phyloP scores from a whole-genome alignment of 1,140 invertebrate species.

The Rhagoletis zephyria region DNA sequence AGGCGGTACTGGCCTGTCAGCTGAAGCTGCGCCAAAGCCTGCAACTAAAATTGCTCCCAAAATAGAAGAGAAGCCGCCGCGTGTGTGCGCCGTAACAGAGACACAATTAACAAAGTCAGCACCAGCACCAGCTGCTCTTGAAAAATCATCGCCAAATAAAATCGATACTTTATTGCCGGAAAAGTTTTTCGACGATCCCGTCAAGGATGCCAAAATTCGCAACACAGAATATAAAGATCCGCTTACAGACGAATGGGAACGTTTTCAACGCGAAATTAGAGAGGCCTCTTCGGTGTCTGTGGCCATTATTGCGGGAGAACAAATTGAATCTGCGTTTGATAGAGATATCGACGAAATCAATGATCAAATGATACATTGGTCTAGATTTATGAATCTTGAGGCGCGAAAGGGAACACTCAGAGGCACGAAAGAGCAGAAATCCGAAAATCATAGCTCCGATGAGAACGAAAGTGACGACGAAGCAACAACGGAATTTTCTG shows the following conservation, averaged over 20 bases:
- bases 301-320: conserved; percentile 91
- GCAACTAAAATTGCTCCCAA: conserved; percentile 78
- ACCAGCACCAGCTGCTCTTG: conserved; percentile 66
- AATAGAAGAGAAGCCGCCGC: not conserved
- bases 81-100: not conserved
- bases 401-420: conserved; percentile 16
- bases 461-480: conserved; percentile 44
- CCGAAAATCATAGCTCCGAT: not conserved
- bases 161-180: conserved; percentile 79
- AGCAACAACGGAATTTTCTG: conserved; percentile 29
- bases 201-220: conserved; percentile 88
- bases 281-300: conserved; percentile 88
- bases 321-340: conserved; percentile 89
- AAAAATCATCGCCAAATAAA: conserved; percentile 54
- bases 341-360: conserved; percentile 94
- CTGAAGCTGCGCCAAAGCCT: conserved; percentile 55
- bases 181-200: conserved; percentile 96
- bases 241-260: conserved; percentile 93
- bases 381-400: conserved; percentile 84
- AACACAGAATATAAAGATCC: conserved; percentile 93
- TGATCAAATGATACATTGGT: conserved; percentile 91
- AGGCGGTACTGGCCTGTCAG: conserved; percentile 74
- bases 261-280: conserved; percentile 92
- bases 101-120: conserved; percentile 53
- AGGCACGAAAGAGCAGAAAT: not conserved